phyloP scores from a whole-genome alignment of 2,797 vertebrate genomes.

The Alexandromys oeconomus region DNA sequence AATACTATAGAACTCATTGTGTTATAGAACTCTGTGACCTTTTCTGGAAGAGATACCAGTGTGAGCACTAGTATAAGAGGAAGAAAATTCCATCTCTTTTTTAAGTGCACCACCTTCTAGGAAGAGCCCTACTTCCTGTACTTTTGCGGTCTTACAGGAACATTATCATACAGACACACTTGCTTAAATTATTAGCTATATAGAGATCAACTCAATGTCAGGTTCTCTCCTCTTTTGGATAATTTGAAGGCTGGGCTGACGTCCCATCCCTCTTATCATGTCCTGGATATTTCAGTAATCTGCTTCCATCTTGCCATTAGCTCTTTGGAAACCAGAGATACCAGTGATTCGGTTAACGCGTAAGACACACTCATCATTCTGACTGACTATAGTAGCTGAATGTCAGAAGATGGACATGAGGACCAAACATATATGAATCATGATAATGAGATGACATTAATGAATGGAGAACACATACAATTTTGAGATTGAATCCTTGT shows the following conservation, averaged over 20 bases:
- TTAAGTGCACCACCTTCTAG: background rate
- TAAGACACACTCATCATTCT: background rate
- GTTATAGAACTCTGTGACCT: background rate
- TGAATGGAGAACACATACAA: background rate
- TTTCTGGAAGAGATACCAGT: background rate
- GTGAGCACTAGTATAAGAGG: background rate
- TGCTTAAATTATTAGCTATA: background rate
- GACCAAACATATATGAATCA: background rate
- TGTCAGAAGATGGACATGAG: background rate
- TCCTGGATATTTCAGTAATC: background rate
- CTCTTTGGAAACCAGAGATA: background rate
- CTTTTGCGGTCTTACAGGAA: background rate
- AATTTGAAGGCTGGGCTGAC: background rate
- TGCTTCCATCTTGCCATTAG: too few species aligned
- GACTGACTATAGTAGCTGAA: background rate
- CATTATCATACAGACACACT: background rate
- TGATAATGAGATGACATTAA: background rate
- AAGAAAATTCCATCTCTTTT: background rate
- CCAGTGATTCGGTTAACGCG: background rate
- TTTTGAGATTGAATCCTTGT: slow-evolving; percentile 39
- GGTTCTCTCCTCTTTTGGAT: background rate
- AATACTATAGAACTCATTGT: background rate
- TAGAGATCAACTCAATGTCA: too few species aligned
- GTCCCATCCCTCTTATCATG: background rate
- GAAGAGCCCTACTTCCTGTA: background rate